phyloP scores from a whole-genome alignment of 2,113 vertebrate species.

The Camelus bactrianus region DNA sequence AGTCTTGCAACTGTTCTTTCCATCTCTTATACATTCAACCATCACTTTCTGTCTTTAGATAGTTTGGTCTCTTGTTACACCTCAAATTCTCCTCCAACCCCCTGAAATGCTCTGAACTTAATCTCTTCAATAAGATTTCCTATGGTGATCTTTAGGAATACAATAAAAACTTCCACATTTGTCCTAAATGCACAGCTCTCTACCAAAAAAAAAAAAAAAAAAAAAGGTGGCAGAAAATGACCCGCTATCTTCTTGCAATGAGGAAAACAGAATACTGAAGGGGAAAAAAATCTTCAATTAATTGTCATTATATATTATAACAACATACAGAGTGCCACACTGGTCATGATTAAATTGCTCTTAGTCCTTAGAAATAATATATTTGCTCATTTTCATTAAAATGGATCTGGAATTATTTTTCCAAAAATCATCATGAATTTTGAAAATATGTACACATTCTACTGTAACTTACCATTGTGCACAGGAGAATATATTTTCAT shows the following conservation, averaged over 20 bases:
- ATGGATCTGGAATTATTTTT: background rate
- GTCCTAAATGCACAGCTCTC: background rate
- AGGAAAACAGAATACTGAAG: background rate
- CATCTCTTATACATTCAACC: background rate
- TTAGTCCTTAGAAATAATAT: background rate
- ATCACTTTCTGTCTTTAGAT: background rate
- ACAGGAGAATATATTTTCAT: background rate
- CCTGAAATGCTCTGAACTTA: background rate
- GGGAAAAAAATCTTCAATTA: background rate
- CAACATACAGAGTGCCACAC: background rate
- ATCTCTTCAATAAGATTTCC: background rate
- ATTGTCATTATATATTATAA: background rate
- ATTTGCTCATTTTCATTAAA: background rate
- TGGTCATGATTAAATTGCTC: background rate
- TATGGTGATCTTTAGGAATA: background rate
- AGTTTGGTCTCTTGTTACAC: background rate
- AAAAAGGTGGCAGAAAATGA: background rate
- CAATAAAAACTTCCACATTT: background rate
- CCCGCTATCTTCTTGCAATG: background rate
- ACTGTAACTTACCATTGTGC: background rate
- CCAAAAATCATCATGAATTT: background rate
- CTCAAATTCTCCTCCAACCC: background rate
- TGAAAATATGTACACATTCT: background rate
- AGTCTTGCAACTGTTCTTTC: background rate
- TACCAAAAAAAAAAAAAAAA: background rate